Conservation (phyloP, 2,113 vertebrate species). For the Lasiurus borealis region DNA sequence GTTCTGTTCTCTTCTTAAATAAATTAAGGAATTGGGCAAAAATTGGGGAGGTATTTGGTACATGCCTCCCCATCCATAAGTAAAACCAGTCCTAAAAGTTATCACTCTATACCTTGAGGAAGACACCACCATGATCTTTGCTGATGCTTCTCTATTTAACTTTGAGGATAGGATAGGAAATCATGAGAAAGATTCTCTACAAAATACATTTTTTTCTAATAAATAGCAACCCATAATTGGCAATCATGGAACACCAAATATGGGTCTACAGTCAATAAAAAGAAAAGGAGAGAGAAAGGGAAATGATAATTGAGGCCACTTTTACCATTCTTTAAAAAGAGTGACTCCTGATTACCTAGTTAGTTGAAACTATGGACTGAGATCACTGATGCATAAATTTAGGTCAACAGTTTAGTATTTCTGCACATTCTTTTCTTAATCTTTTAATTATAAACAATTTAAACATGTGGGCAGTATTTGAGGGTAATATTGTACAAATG, state of each 20-base stretch:
- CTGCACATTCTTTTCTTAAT: slow-evolving; percentile 46
- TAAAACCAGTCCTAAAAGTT: neutral
- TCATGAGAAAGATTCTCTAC: neutral
- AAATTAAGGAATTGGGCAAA: slow-evolving; percentile 1
- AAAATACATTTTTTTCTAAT: slow-evolving; percentile 30
- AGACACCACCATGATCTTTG: neutral
- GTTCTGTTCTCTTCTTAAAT: neutral
- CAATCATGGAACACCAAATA: slow-evolving; percentile 2
- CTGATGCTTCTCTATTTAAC: slow-evolving; percentile 10
- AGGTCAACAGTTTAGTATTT: slow-evolving; percentile 27
- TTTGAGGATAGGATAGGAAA: neutral
- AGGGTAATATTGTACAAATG: neutral
- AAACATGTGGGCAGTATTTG: neutral
- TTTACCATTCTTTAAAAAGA: slow-evolving; percentile 12
- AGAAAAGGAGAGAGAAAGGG: neutral
- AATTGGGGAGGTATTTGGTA: neutral
- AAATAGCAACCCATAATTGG: neutral
- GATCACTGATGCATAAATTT: slow-evolving; percentile 50
- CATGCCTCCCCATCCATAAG: neutral
- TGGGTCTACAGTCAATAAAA: slow-evolving; percentile 2
- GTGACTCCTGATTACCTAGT: neutral
- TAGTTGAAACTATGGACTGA: slow-evolving; percentile 49
- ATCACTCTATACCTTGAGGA: neutral
- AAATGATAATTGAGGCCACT: neutral
- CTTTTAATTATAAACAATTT: slow-evolving; percentile 49